Evolutionary conservation across 2,888 invertebrate genomes (phyloP).

Genomic region (Odontothrips loti): DNA sequence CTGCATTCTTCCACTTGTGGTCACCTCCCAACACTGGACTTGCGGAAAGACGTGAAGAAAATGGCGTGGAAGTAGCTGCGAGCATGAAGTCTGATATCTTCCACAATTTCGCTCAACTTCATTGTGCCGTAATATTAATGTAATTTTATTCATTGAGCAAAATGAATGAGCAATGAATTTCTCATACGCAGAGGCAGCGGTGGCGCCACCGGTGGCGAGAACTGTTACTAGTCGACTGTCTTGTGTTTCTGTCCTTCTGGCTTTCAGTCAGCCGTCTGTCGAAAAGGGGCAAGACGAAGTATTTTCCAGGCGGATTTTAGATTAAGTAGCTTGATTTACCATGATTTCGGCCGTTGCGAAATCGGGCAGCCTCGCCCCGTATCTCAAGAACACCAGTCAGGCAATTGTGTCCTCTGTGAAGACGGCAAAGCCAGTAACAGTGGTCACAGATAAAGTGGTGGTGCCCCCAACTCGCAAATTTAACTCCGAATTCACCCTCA

Average conservation of each 20-base stretch:
- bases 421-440: neutral
- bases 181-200: neutral
- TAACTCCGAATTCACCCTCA: slow-evolving; percentile 36
- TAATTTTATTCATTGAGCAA: no score
- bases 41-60: no score
- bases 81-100: no score
- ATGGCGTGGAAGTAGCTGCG: no score
- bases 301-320: slow-evolving; percentile 33
- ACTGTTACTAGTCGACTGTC: neutral
- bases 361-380: slow-evolving; percentile 61
- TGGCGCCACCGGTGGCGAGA: neutral
- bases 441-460: slow-evolving; percentile 40
- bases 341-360: slow-evolving; percentile 67
- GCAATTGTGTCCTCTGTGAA: slow-evolving; percentile 58
- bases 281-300: slow-evolving; percentile 35
- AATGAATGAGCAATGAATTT: no score
- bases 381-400: slow-evolving; percentile 62
- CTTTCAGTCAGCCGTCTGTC: slow-evolving; percentile 32
- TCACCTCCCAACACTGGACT: no score
- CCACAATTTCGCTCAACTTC: no score
- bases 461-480: slow-evolving; percentile 31
- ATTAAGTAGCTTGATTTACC: slow-evolving; percentile 41
- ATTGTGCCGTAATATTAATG: no score
- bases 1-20: no score
- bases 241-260: slow-evolving; percentile 21